These are phyloP conservation scores for Lagenorhynchus albirostris DNA, from an alignment of 2,113 vertebrate genomes.

Conservation along the genomic window DNA sequence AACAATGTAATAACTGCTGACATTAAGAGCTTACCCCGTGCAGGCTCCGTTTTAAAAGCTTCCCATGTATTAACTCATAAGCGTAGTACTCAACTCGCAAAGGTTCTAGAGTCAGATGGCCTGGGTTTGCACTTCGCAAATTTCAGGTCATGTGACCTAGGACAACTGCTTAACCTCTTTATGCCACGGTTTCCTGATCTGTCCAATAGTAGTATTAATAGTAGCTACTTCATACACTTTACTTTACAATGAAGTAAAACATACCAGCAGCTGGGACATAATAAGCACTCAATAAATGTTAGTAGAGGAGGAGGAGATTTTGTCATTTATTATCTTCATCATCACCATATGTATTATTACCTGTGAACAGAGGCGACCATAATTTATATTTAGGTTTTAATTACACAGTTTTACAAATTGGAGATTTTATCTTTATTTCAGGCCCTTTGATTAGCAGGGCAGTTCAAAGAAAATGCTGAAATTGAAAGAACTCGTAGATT, in stretches of 20 bases:
- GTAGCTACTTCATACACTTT: not conserved
- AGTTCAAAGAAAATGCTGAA: not conserved
- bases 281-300: not conserved
- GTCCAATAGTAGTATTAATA: not conserved
- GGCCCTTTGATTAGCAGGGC: not conserved
- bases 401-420: not conserved
- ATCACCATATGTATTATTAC: not conserved
- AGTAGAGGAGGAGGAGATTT: not conserved
- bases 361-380: not conserved
- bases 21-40: not conserved
- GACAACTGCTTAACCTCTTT: not conserved
- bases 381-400: not conserved
- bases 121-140: not conserved
- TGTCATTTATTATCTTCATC: not conserved
- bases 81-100: not conserved
- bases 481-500: not conserved
- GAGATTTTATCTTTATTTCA: conserved; percentile 20
- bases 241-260: not conserved
- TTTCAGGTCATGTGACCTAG: not conserved
- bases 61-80: not conserved
- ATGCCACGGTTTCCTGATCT: not conserved
- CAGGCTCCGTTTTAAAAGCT: not conserved
- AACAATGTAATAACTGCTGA: not conserved
- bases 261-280: not conserved
- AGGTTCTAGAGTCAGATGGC: not conserved